Evolutionary conservation across 2,797 vertebrate genomes (phyloP).

Genomic region (Pipistrellus nathusii): DNA sequence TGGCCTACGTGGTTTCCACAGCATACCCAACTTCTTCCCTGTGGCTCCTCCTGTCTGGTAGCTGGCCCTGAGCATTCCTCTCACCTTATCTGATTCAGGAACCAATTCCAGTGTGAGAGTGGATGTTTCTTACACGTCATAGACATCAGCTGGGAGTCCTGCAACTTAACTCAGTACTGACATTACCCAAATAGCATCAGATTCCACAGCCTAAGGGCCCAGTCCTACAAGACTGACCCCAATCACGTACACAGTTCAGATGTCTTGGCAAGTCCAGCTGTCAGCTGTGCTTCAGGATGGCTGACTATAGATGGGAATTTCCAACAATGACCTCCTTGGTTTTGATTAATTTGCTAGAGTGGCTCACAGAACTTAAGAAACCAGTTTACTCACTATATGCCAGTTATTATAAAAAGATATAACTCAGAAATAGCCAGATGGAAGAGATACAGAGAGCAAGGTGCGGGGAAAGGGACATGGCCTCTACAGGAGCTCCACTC

Average conservation of each 20-base stretch:
- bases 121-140: background rate
- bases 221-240: background rate
- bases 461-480: background rate
- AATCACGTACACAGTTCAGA: background rate
- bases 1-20: rapidly evolving
- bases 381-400: background rate
- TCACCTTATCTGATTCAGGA: background rate
- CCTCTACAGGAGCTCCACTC: background rate
- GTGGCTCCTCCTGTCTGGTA: background rate
- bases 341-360: background rate
- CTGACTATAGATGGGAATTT: background rate
- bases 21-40: background rate
- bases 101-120: background rate
- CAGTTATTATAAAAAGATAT: background rate
- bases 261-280: background rate
- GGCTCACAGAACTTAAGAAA: background rate
- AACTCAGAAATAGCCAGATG: background rate
- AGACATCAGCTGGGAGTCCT: background rate
- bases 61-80: background rate
- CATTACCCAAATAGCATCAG: background rate
- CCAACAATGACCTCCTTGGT: background rate
- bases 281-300: background rate
- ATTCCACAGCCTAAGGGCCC: background rate
- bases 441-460: background rate
- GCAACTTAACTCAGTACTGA: background rate